phyloP scores from a whole-genome alignment of 2,113 vertebrate genomes.

The Thalassarche chlororhynchos region DNA sequence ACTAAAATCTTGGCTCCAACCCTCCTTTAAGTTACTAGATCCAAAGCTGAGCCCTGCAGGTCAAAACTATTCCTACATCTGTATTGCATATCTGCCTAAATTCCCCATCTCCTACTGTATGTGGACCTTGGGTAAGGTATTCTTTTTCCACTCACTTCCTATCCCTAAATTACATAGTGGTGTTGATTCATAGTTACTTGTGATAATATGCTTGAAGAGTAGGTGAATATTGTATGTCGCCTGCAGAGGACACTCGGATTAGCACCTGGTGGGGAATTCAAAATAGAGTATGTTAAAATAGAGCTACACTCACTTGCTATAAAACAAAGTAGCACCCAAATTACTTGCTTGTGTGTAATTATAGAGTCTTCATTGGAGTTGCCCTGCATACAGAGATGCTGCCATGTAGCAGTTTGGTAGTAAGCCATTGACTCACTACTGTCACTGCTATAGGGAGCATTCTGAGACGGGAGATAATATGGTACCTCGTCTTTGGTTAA shows the following conservation, averaged over 20 bases:
- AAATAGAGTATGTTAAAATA: not conserved
- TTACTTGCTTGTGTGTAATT: slow-evolving; percentile 15
- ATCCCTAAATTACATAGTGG: not conserved
- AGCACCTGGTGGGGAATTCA: not conserved
- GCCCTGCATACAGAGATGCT: not conserved
- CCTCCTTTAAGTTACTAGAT: not conserved
- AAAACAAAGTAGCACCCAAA: not conserved
- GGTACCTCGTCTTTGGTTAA: slow-evolving; percentile 36
- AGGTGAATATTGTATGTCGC: not conserved
- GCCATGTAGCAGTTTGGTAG: not conserved
- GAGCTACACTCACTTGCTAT: not conserved
- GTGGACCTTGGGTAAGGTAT: not conserved
- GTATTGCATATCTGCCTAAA: not conserved
- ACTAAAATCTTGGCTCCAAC: not conserved
- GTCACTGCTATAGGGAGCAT: not conserved
- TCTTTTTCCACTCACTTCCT: not conserved
- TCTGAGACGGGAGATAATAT: slow-evolving; percentile 45
- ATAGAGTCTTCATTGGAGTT: not conserved
- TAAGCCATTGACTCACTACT: slow-evolving; percentile 36
- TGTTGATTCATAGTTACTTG: not conserved
- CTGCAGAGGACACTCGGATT: not conserved
- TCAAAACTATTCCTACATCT: not conserved
- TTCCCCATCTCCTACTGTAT: not conserved
- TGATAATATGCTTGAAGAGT: not conserved
- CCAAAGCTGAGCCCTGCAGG: not conserved